These are phyloP conservation scores for Neosilurus hyrtlii DNA, from an alignment of 2,797 vertebrate genomes.

Conservation along the genomic window DNA sequence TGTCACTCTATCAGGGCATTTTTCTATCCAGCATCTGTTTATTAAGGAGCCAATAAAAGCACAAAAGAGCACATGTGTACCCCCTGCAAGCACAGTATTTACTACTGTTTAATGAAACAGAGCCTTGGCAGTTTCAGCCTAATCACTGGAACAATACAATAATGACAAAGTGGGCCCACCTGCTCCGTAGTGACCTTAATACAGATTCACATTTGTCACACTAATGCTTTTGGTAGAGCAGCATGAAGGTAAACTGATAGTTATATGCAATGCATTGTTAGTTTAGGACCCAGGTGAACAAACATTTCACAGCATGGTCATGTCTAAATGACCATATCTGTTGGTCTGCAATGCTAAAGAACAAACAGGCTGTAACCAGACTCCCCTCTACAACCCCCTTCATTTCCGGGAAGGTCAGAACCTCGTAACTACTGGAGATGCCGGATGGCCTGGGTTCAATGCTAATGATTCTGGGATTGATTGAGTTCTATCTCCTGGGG, in stretches of 20 bases:
- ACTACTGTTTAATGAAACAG: conserved; percentile 33
- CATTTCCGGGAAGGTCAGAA: conserved; percentile 36
- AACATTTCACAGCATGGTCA: neutral
- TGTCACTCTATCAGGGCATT: neutral
- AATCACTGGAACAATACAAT: conserved; percentile 22
- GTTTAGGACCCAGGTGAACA: neutral
- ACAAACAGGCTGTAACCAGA: conserved; percentile 50
- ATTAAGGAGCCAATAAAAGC: conserved; percentile 18
- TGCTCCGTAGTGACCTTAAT: conserved; percentile 23
- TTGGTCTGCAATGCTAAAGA: conserved; percentile 28
- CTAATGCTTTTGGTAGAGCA: conserved; percentile 1
- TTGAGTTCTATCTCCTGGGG: conserved; percentile 51
- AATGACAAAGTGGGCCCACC: conserved; percentile 2
- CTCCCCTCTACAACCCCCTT: conserved; percentile 44
- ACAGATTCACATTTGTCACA: neutral
- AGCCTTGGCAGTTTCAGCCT: conserved; percentile 17
- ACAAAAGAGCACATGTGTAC: conserved; percentile 20
- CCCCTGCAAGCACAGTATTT: conserved; percentile 23
- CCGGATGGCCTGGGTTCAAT: conserved; percentile 28
- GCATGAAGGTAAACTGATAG: neutral
- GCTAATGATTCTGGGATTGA: conserved; percentile 55
- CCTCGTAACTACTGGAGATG: conserved; percentile 14
- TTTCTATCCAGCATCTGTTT: neutral
- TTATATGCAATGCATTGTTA: neutral
- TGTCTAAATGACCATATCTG: neutral